Evolutionary conservation across 2,797 vertebrate species (phyloP).

Genomic region (Emys orbicularis): DNA sequence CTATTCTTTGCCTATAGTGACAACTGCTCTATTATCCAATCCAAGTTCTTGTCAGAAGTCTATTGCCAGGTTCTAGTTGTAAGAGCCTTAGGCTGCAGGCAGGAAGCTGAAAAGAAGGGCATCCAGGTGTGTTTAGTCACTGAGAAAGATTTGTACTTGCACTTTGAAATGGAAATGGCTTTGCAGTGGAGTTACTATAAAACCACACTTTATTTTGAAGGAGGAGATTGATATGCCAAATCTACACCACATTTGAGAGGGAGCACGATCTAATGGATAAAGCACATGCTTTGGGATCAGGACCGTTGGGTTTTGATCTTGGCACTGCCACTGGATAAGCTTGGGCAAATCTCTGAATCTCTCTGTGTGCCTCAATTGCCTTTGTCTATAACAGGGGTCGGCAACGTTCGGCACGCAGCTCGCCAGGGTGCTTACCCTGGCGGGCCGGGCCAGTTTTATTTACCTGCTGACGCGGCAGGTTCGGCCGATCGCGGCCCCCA

Average conservation of each 20-base stretch:
- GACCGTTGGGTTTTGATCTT: neutral
- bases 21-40: constrained; percentile 2
- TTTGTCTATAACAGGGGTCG: neutral
- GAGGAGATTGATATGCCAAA: neutral
- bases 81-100: constrained; percentile 13
- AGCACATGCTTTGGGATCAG: neutral
- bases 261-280: neutral
- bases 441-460: too few species aligned
- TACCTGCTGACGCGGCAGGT: too few species aligned
- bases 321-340: neutral
- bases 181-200: neutral
- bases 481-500: too few species aligned
- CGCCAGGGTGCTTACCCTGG: too few species aligned
- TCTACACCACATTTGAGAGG: neutral
- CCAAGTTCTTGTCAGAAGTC: constrained; percentile 33
- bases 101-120: neutral
- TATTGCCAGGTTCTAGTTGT: constrained; percentile 41
- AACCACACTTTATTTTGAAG: neutral
- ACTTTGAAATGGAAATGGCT: neutral
- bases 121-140: neutral
- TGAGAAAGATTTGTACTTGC: neutral
- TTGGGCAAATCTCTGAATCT: neutral
- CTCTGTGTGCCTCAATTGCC: neutral
- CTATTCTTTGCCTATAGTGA: neutral
- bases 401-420: too few species aligned